Evolutionary conservation across 2,113 vertebrate genomes (phyloP).

Genomic region (Callionymus lyra): DNA sequence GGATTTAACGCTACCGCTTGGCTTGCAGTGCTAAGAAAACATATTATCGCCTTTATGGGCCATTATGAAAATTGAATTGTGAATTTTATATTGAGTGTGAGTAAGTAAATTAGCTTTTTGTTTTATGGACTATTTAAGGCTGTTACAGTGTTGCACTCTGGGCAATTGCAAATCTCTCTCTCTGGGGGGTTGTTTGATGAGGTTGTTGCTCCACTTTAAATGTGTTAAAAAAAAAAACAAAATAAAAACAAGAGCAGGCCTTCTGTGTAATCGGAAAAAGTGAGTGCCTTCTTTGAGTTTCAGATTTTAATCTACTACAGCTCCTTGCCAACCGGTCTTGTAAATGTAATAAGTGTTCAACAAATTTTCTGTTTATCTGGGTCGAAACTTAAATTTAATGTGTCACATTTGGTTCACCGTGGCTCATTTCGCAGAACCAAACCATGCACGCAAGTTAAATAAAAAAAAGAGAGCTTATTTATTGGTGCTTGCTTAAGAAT

Average conservation of each 20-base stretch:
- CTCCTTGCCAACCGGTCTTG: too few relatives aligned
- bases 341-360: too few relatives aligned
- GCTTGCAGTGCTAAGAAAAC: slow-evolving; percentile 5
- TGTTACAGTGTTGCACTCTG: slow-evolving; percentile 12
- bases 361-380: too few relatives aligned
- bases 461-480: too few relatives aligned
- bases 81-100: background rate
- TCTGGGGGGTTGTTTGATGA: slow-evolving; percentile 10
- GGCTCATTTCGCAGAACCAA: too few relatives aligned
- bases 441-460: too few relatives aligned
- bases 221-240: background rate
- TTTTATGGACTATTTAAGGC: slow-evolving; percentile 5
- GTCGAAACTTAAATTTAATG: too few relatives aligned
- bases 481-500: too few relatives aligned
- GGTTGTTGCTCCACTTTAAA: slow-evolving; percentile 2
- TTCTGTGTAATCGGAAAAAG: slow-evolving; percentile 7
- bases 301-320: background rate
- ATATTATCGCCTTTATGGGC: slow-evolving; percentile 5
- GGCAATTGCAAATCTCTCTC: background rate
- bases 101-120: too few relatives aligned
- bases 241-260: background rate
- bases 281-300: background rate
- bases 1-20: slow-evolving; percentile 1
- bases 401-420: too few relatives aligned
- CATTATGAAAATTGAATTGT: background rate